Base-by-base conservation (phyloP, 2,888 invertebrate species). In the Andrena camellia region DNA sequence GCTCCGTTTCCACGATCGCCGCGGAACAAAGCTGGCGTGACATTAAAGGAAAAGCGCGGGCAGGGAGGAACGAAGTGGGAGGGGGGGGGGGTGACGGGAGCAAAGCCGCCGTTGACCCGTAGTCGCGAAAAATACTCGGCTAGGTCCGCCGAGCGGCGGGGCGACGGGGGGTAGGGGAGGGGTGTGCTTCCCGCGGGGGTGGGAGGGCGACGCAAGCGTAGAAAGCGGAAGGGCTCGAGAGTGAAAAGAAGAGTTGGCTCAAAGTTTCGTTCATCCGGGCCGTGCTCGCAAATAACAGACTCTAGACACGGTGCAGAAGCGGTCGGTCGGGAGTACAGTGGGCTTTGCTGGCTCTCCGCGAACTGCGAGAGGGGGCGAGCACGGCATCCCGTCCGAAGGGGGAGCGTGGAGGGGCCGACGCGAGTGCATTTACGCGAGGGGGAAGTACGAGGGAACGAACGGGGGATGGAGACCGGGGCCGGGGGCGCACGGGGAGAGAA, bases 211-310 rank as follows among this genome's bases (percentile, higher is more conserved):
- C 79, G 80, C 64, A 77, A 85, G 67, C 72, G 62, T 64, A 31
- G 66, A 70, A 69, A 64, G 75, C 77, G 77, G 74, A 82, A 82
- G 75, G 79, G 67, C 66, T 72, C 72, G 76, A 69, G 74, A 75
- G 83, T 20, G 81, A 75, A 72, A 72, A 63, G 67, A 77, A 42
- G 69, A 80, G 76, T 81, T 81, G 78, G 81, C 86, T 85, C 73
- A 71, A 85, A 86, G 69, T 83, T 85, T 66, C 75, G 85, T 57
- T 81, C 70, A 81, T 86, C 77, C 81, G 83, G 85, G 77, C 80
- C 78, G 74, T 68, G 73, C 83, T 78, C 77, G 80, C 74, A 86
- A 85, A 86, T 85, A 85, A 85, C 86, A 78, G 83, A 86, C 70
- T 79, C 72, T 77, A 31, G 70, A 73, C 73, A 73, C 73, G 48